A percentile compares a stretch with the other conserved stretches of the same genome.
Conservation (phyloP, 2,888 invertebrate species). For the Strigamia maritima region DNA sequence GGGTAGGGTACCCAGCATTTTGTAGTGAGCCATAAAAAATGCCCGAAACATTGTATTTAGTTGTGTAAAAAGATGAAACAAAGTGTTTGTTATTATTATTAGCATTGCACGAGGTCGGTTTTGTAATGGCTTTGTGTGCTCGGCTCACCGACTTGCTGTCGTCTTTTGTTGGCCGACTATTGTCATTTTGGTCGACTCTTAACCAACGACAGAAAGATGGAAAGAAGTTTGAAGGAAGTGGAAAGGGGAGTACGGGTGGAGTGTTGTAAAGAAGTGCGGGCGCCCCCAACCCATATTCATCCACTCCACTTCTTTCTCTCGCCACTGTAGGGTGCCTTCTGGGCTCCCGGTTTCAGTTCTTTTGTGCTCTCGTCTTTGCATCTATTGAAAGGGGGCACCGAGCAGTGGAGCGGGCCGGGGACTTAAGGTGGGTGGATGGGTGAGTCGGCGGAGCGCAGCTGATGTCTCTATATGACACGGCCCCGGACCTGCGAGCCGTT, state of each 20-base stretch:
- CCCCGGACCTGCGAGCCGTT: not conserved
- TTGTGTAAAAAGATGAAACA: too few relatives aligned
- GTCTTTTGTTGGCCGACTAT: not conserved
- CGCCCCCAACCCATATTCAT: conserved; percentile 27
- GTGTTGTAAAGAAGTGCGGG: conserved; percentile 18
- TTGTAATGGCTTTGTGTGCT: not conserved
- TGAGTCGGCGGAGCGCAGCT: not conserved
- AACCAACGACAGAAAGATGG: conserved; percentile 20
- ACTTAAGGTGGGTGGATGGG: not conserved
- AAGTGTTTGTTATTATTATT: not conserved
- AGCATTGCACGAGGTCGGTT: not conserved
- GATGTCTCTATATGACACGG: conserved; percentile 5
- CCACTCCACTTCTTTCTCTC: conserved; percentile 17
- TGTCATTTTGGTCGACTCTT: conserved; percentile 27
- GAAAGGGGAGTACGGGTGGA: not conserved
- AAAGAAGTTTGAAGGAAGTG: conserved; percentile 14
- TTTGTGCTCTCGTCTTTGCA: not conserved
- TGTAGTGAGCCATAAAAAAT: too few relatives aligned
- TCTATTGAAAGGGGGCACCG: not conserved
- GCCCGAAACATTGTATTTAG: too few relatives aligned
- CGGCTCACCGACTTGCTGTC: not conserved
- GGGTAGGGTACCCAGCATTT: too few relatives aligned
- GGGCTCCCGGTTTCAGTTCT: not conserved
- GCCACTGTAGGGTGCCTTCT: conserved; percentile 21
- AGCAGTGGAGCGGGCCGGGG: not conserved